phyloP scores from a whole-genome alignment of 2,888 invertebrate genomes.

The Erpobdella octoculata region DNA sequence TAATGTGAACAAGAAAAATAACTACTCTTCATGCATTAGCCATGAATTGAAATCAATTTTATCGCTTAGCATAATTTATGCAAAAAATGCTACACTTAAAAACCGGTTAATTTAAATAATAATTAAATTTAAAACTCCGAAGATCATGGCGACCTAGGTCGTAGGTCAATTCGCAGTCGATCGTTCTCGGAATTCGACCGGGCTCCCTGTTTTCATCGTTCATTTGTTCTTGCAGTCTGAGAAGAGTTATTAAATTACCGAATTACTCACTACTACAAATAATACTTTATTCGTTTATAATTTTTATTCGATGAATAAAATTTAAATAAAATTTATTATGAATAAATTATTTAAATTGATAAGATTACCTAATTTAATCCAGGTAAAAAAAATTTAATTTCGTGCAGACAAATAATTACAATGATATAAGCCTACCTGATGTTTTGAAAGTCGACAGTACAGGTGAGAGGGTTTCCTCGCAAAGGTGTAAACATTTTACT shows the following conservation, averaged over 20 bases:
- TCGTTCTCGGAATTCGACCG: conserved; percentile 61
- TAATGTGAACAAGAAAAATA: too few relatives aligned
- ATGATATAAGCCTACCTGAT: conserved; percentile 54
- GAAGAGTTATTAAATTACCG: too few relatives aligned
- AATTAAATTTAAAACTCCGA: too few relatives aligned
- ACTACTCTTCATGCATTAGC: too few relatives aligned
- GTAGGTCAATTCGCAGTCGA: conserved; percentile 76
- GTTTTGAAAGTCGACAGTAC: conserved; percentile 70
- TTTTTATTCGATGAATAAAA: too few relatives aligned
- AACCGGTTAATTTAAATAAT: too few relatives aligned
- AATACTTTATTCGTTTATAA: too few relatives aligned
- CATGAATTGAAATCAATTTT: too few relatives aligned
- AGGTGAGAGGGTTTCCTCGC: conserved; percentile 58
- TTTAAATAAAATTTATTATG: background rate
- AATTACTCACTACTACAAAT: too few relatives aligned
- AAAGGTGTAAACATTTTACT: conserved; percentile 49
- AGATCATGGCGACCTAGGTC: conserved; percentile 67
- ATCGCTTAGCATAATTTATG: too few relatives aligned
- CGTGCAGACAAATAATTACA: background rate
- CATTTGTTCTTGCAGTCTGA: conserved; percentile 68
- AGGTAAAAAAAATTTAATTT: background rate
- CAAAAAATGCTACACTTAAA: too few relatives aligned
- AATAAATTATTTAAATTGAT: background rate
- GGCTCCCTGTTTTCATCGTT: conserved; percentile 57
- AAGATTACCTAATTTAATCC: too few relatives aligned